Conservation (phyloP, 2,797 vertebrate species). For the Steatocranus sp. region DNA sequence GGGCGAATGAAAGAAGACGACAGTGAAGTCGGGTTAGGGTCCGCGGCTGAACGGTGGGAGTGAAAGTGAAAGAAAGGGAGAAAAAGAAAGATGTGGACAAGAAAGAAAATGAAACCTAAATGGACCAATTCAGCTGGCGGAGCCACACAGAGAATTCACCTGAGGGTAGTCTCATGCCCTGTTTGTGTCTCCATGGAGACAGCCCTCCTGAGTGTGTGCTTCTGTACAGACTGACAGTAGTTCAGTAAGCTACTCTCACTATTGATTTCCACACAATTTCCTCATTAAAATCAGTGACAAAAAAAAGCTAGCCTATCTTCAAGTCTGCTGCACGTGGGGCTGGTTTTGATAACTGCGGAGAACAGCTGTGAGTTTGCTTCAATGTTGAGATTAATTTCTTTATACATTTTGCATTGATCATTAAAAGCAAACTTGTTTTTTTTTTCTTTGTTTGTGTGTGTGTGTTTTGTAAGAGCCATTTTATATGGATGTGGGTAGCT, state of each 20-base stretch:
- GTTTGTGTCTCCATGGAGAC: conserved; percentile 73
- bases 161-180: conserved; percentile 57
- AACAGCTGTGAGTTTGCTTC: not conserved
- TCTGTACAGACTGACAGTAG: conserved; percentile 50
- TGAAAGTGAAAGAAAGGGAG: conserved; percentile 43
- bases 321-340: not conserved
- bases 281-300: conserved; percentile 2
- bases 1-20: conserved; percentile 39
- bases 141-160: conserved; percentile 66
- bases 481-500: not conserved
- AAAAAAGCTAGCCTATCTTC: conserved; percentile 4
- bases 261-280: conserved; percentile 55
- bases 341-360: not conserved
- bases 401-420: not conserved
- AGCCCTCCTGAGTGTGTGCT: conserved; percentile 44
- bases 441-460: not conserved
- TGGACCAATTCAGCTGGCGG: conserved; percentile 58
- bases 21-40: conserved; percentile 17
- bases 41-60: conserved; percentile 38
- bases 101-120: conserved; percentile 69
- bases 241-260: conserved; percentile 21
- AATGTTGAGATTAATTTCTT: not conserved
- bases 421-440: not conserved
- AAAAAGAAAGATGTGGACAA: conserved; percentile 51
- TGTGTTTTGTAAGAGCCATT: not conserved